Evolutionary conservation across 2,113 vertebrate species (phyloP), one percentile per base, ranked within the genome.

Genomic region (Ancistrus triradiatus): DNA sequence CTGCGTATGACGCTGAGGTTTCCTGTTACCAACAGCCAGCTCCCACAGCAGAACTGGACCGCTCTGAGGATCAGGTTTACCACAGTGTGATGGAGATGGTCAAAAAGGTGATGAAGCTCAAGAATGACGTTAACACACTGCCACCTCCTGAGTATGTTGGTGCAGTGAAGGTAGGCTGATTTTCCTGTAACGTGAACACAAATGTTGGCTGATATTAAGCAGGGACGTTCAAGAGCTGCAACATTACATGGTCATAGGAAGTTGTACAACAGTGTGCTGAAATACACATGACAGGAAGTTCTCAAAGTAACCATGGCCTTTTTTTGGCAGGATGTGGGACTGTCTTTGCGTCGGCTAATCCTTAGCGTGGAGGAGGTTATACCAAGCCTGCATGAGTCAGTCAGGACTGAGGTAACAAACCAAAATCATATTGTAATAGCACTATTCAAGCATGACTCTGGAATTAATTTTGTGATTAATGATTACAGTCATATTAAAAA

Each of bases 1-100:
- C n/a, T n/a, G n/a, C n/a, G n/a, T n/a, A n/a, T 59, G 28, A 44
- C 37, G 15, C 40, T 25, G 42, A 61, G 40, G 5, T 63, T 11
- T 43, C 33, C 24, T 33, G 22, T n/a, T 4, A 17, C 2, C 50
- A 27, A n/a, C 1, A 87, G 84, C 66, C 73, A 24, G 68, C 17
- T 3, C 90, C 90, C 59, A 97, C 94, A 0, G 95, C 95, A 33
- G 92, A 95, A 80, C 81, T 97, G 80, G 95, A 97, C 77, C 89
- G 95, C 17, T 91, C 92, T 0, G 87, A 89, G 0, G 95, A 98
- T 71, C 33, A 72, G 15, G 93, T 98, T 6, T 98, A 97, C 80
- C 75, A 75, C 1, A 82, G 83, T 0, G 92, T 97, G 74, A 98
- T 91, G 92, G 88, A 88, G n/a, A 88, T 97, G 81, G 95, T 98